phyloP scores from a whole-genome alignment of 37 sponge, comb jelly and placozoan species.

The Aplysina aerophoba region DNA sequence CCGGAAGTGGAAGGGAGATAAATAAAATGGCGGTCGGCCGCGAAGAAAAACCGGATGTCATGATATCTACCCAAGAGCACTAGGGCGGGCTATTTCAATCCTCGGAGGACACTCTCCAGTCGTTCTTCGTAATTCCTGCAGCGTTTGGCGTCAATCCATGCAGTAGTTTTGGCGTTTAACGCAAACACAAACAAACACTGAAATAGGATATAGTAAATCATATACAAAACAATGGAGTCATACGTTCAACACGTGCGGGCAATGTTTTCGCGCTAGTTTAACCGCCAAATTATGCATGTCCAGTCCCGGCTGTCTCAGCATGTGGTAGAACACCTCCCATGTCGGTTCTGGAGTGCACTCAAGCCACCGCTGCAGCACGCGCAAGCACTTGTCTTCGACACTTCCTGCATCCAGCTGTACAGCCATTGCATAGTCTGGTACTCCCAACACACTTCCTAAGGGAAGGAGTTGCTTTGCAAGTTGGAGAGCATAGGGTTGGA shows the following conservation, averaged over 20 bases:
- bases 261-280: neutral
- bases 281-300: constrained; percentile 14
- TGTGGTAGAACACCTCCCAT: neutral
- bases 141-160: too few species aligned
- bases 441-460: neutral
- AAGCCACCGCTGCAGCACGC: neutral
- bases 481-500: neutral
- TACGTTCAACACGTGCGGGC: constrained; percentile 1
- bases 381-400: neutral
- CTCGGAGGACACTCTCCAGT: too few species aligned
- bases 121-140: too few species aligned
- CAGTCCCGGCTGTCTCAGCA: neutral
- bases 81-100: too few species aligned
- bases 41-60: too few species aligned
- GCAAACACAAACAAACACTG: too few species aligned
- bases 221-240: neutral
- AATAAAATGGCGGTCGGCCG: too few species aligned
- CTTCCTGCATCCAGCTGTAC: neutral
- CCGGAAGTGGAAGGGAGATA: too few species aligned
- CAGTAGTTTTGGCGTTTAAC: too few species aligned
- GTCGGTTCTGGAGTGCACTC: neutral
- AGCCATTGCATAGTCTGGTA: neutral
- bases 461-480: neutral
- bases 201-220: too few species aligned
- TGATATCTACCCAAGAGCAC: too few species aligned